Evolutionary conservation across 2,888 invertebrate genomes (phyloP).

Genomic region (Ormyrus labotus): DNA sequence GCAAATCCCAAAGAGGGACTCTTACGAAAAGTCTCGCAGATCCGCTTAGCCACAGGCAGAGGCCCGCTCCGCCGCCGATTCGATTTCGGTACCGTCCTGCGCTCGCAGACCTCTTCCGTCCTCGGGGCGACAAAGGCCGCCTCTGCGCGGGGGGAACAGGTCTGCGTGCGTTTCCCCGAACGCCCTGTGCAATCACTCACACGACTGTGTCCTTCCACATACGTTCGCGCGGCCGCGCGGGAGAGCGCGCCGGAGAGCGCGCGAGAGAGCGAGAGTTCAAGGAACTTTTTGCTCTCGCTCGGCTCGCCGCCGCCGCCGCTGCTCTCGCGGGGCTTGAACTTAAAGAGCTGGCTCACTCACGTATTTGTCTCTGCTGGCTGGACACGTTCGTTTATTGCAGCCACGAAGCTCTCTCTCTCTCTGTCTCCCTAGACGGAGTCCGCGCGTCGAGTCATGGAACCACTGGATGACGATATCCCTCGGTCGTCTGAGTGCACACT

Average conservation of each 20-base stretch:
- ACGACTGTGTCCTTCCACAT: neutral
- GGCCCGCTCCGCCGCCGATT: too few relatives aligned
- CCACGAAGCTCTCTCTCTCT: slow-evolving; percentile 41
- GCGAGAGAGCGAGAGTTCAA: slow-evolving; percentile 37
- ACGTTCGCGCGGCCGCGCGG: neutral
- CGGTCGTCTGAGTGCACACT: neutral
- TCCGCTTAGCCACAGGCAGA: too few relatives aligned
- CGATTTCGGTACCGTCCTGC: too few relatives aligned
- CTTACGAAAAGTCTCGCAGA: too few relatives aligned
- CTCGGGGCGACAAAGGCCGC: too few relatives aligned
- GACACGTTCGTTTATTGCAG: neutral
- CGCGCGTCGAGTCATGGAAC: slow-evolving; percentile 51
- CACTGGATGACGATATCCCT: slow-evolving; percentile 26
- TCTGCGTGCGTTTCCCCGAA: neutral
- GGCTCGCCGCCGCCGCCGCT: too few relatives aligned
- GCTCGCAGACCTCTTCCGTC: too few relatives aligned
- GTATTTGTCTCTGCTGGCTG: too few relatives aligned
- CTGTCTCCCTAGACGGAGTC: slow-evolving; percentile 13
- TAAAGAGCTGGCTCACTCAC: too few relatives aligned
- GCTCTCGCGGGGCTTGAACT: neutral
- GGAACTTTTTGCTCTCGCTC: slow-evolving; percentile 36
- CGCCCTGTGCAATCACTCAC: neutral
- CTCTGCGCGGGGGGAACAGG: too few relatives aligned
- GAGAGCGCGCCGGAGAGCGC: neutral
- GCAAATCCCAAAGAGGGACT: too few relatives aligned